Percentiles rank a stretch among this genome's conserved stretches.
These are phyloP conservation scores for Colistium nudipinnis DNA, from an alignment of 2,113 vertebrate species.

Conservation along the genomic window DNA sequence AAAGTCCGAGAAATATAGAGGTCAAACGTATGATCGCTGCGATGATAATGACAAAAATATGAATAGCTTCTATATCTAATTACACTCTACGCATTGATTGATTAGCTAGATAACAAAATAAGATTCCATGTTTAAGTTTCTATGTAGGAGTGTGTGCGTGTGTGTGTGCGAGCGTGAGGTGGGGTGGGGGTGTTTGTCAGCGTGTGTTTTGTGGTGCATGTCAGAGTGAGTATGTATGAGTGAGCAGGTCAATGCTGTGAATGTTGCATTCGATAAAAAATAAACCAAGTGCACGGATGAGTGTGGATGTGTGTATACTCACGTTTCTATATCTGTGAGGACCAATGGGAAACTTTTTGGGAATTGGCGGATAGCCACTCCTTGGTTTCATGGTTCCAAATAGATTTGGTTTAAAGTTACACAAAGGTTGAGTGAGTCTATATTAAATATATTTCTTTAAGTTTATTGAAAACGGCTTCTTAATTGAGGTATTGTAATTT, in stretches of 20 bases:
- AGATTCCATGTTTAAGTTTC: no score
- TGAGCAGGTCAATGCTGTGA: slow-evolving; percentile 64
- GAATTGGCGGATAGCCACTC: neutral
- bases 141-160: no score
- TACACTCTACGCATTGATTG: no score
- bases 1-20: no score
- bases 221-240: slow-evolving; percentile 39
- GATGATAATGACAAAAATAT: no score
- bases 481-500: no score
- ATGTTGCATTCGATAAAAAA: slow-evolving; percentile 56
- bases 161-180: slow-evolving; percentile 3
- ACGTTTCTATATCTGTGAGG: slow-evolving; percentile 29
- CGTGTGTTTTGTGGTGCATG: slow-evolving; percentile 35
- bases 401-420: neutral
- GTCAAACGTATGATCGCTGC: no score
- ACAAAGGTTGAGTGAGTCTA: no score
- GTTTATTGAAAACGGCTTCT: no score
- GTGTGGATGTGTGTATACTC: neutral
- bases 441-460: no score
- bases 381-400: neutral
- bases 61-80: no score
- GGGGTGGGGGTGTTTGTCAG: neutral
- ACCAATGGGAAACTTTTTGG: neutral
- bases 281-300: slow-evolving; percentile 40
- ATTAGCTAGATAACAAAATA: no score